Conservation (phyloP, 2,888 invertebrate genomes). For the Eurytoma adleriae region DNA sequence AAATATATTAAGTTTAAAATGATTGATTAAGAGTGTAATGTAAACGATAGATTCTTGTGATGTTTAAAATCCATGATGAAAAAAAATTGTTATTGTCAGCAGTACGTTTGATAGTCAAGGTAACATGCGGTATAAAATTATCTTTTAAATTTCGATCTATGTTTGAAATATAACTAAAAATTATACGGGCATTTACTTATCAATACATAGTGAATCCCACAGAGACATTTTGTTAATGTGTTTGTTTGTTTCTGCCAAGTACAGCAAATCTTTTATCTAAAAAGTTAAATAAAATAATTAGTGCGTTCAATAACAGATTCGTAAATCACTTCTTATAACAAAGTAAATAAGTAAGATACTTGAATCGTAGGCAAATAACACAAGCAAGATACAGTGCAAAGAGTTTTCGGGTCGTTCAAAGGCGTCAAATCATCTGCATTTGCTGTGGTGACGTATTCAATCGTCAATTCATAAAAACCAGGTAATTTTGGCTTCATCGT, state of each 20-base stretch:
- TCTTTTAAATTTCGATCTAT: no score
- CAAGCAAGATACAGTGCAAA: constrained; percentile 67
- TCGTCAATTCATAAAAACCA: constrained; percentile 68
- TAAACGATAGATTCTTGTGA: neutral
- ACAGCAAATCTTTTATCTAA: constrained; percentile 72
- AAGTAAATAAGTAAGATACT: constrained; percentile 60
- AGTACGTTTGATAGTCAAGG: no score
- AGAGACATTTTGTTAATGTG: constrained; percentile 71
- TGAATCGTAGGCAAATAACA: constrained; percentile 72
- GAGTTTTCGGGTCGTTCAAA: constrained; percentile 56
- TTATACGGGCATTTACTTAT: constrained; percentile 67
- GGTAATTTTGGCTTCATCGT: constrained; percentile 65
- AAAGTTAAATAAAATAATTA: constrained; percentile 36
- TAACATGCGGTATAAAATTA: no score
- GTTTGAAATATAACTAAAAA: neutral
- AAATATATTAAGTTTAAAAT: no score
- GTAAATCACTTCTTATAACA: neutral
- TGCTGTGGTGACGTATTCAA: constrained; percentile 70
- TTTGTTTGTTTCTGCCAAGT: constrained; percentile 61
- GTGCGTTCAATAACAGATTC: neutral
- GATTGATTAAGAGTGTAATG: no score
- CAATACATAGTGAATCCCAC: constrained; percentile 74
- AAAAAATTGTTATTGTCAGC: no score
- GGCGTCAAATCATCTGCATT: constrained; percentile 58
- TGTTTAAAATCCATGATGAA: neutral